Conservation (phyloP, 1,140 invertebrate genomes). For the Neotoxoptera formosana region DNA sequence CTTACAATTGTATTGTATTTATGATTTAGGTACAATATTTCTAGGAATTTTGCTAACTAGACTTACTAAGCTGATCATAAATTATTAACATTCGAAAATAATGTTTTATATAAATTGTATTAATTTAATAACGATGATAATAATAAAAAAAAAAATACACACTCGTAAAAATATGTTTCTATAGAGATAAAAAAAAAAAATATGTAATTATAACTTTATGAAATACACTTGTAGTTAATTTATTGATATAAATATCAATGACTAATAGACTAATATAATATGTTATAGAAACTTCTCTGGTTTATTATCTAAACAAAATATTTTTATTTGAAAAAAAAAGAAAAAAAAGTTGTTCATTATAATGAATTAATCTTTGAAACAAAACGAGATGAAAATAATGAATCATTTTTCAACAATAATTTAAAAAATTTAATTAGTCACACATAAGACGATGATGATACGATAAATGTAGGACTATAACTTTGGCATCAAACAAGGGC, state of each 20-base stretch:
- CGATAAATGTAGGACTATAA: not conserved
- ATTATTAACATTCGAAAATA: not conserved
- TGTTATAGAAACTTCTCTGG: not conserved
- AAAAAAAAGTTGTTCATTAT: not conserved
- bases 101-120: not conserved
- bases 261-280: no score
- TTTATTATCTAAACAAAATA: not conserved
- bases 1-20: not conserved
- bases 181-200: not conserved
- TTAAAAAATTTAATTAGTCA: not conserved
- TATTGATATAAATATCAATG: not conserved
- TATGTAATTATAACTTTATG: not conserved
- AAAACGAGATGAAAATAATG: not conserved
- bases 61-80: not conserved
- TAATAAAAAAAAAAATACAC: not conserved
- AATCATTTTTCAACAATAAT: not conserved
- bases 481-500: not conserved
- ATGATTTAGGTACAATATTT: not conserved
- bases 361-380: not conserved
- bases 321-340: not conserved
- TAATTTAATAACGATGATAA: not conserved
- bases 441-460: not conserved
- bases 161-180: not conserved
- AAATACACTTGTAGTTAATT: conserved; percentile 4
- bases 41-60: not conserved